Conservation (phyloP, 2,888 invertebrate species). For the Operophtera brumata region DNA sequence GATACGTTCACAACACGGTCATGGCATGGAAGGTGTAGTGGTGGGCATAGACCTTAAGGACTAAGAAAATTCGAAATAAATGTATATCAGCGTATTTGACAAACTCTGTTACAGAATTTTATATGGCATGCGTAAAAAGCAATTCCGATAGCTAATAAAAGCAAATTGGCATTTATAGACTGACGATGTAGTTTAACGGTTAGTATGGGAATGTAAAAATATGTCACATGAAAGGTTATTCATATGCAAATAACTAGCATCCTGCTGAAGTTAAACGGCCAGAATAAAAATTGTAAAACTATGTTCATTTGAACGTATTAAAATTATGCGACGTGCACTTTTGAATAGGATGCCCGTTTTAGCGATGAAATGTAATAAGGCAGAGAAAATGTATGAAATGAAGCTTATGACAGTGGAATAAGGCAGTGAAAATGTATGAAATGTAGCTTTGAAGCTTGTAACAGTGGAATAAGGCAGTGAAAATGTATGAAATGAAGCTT, state of each 20-base stretch:
- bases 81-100: too few relatives aligned
- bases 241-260: slow-evolving; percentile 68
- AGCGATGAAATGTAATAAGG: slow-evolving; percentile 4
- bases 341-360: slow-evolving; percentile 30
- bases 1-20: too few relatives aligned
- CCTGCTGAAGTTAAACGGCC: slow-evolving; percentile 63
- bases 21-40: too few relatives aligned
- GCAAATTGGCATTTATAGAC: slow-evolving; percentile 35
- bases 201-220: slow-evolving; percentile 53
- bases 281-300: slow-evolving; percentile 65
- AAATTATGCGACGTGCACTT: slow-evolving; percentile 46
- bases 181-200: slow-evolving; percentile 50
- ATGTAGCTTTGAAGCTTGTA: too few relatives aligned
- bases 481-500: too few relatives aligned
- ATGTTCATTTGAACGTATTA: slow-evolving; percentile 62
- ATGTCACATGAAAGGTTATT: slow-evolving; percentile 60
- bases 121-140: slow-evolving; percentile 6
- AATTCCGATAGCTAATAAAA: slow-evolving; percentile 35
- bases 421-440: too few relatives aligned
- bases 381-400: too few relatives aligned
- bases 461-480: too few relatives aligned
- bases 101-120: neutral
- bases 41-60: neutral
- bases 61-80: neutral
- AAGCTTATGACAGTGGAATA: too few relatives aligned